Conservation (phyloP, 1,140 invertebrate genomes). For the Heterodera carotae region DNA sequence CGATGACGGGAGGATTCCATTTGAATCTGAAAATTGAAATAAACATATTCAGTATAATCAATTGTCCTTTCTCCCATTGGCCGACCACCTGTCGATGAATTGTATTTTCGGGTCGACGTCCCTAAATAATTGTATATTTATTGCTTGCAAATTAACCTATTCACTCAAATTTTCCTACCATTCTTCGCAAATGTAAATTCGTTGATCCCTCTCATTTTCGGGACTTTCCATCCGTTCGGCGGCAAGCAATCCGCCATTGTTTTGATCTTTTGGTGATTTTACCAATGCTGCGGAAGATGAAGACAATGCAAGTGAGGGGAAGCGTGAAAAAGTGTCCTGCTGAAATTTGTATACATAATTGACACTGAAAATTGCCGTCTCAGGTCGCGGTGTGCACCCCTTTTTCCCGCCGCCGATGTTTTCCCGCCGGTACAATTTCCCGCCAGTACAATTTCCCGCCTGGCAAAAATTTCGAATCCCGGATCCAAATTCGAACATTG, state of each 20-base stretch:
- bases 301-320: neutral
- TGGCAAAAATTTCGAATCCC: no score
- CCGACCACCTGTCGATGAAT: slow-evolving; percentile 49
- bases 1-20: slow-evolving; percentile 59
- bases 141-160: slow-evolving; percentile 9
- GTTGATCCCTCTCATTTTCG: neutral
- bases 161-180: slow-evolving; percentile 16
- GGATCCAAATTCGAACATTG: no score
- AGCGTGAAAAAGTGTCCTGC: neutral
- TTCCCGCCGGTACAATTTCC: no score
- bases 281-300: neutral
- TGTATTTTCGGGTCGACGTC: slow-evolving; percentile 93
- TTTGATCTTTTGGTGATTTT: neutral
- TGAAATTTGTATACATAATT: no score
- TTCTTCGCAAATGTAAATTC: neutral
- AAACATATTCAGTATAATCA: neutral
- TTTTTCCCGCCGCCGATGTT: no score
- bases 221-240: neutral
- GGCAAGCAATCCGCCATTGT: neutral
- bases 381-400: no score
- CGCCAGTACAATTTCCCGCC: no score
- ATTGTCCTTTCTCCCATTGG: neutral
- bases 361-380: no score
- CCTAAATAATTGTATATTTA: slow-evolving; percentile 86
- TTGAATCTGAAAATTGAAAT: slow-evolving; percentile 67